Evolutionary conservation across 2,888 invertebrate species (phyloP).

Genomic region (Prosapia bicincta): DNA sequence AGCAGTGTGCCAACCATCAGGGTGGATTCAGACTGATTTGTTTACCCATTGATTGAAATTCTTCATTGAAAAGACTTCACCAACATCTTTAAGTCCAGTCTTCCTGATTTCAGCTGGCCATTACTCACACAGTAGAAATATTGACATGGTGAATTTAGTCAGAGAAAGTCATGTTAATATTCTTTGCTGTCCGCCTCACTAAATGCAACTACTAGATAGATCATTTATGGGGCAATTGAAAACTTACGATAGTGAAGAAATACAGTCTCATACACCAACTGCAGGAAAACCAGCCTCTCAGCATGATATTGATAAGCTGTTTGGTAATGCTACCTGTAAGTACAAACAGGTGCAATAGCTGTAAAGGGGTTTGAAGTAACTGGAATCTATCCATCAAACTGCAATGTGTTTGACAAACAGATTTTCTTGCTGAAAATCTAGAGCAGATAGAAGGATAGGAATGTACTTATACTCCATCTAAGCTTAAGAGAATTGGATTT

Average conservation of each 20-base stretch:
- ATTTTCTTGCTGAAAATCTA: constrained; percentile 9
- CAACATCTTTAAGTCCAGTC: not conserved
- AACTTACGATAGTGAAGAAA: constrained; percentile 36
- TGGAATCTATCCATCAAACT: constrained; percentile 40
- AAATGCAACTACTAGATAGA: constrained; percentile 25
- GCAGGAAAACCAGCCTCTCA: constrained; percentile 34
- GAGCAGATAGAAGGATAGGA: not conserved
- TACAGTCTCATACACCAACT: constrained; percentile 39
- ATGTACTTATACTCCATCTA: not conserved
- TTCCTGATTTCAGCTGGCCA: not conserved
- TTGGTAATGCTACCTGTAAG: constrained; percentile 40
- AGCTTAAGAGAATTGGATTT: not conserved
- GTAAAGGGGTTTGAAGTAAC: constrained; percentile 36
- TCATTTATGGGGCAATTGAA: constrained; percentile 29
- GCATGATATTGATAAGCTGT: constrained; percentile 37
- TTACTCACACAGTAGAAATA: constrained; percentile 29
- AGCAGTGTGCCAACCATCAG: not conserved
- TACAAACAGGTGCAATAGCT: constrained; percentile 34
- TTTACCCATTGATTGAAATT: not conserved
- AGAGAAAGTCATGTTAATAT: constrained; percentile 23
- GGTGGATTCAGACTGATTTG: not conserved
- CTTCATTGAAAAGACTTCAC: not conserved
- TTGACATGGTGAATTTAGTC: constrained; percentile 26
- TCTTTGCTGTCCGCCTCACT: constrained; percentile 24
- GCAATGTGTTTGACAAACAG: constrained; percentile 34